A percentile compares a stretch with the other conserved stretches of the same genome.
Conservation (phyloP, 2,888 invertebrate species). For the Aphodius sticticus region DNA sequence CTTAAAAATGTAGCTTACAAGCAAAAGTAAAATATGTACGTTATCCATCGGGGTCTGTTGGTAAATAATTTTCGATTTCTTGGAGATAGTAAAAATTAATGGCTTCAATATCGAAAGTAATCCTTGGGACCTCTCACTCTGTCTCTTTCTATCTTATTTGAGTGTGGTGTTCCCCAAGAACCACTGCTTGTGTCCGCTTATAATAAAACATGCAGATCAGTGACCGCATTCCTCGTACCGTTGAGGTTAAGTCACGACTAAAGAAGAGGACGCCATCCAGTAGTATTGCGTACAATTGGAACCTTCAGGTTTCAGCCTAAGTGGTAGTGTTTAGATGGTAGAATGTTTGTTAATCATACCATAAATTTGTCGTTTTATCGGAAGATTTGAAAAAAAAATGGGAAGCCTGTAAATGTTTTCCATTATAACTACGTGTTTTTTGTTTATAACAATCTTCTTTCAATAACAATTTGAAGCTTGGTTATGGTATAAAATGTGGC, state of each 20-base stretch:
- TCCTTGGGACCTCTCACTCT: neutral
- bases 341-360: neutral
- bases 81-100: neutral
- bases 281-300: neutral
- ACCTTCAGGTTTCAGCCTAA: neutral
- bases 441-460: too few species aligned
- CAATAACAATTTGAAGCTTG: too few species aligned
- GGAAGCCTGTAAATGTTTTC: too few species aligned
- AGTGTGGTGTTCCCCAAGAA: neutral
- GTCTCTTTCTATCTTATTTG: neutral
- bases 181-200: neutral
- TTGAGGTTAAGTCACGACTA: neutral
- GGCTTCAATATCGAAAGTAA: neutral
- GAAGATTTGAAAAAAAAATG: too few species aligned
- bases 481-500: too few species aligned
- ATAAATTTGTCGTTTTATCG: too few species aligned
- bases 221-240: neutral
- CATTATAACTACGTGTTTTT: too few species aligned
- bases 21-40: neutral
- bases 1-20: neutral
- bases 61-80: neutral
- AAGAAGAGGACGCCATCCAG: neutral
- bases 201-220: slow-evolving; percentile 4
- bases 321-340: neutral
- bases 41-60: neutral